Conservation (phyloP, 2,888 invertebrate genomes). For the Stramonita haemastoma region DNA sequence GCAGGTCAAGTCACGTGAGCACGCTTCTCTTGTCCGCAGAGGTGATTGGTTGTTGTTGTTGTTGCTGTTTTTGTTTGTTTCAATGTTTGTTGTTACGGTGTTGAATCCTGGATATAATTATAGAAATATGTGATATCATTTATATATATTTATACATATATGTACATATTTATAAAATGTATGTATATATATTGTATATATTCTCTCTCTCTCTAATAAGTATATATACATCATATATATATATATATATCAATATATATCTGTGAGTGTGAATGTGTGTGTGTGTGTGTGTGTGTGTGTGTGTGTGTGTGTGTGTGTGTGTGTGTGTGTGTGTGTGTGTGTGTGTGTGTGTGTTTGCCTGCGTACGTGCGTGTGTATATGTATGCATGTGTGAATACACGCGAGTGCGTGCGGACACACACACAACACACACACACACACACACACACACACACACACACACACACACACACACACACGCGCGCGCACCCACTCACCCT, state of each 20-base stretch:
- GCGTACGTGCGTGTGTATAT: not conserved
- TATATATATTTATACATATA: not conserved
- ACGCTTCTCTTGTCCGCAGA: not conserved
- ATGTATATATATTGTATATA: not conserved
- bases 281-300: not conserved
- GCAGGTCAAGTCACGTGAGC: constrained; percentile 18
- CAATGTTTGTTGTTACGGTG: not conserved
- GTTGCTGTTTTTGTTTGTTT: not conserved
- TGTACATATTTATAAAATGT: not conserved
- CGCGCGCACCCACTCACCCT: no score
- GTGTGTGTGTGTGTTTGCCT: not conserved
- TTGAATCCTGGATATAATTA: not conserved
- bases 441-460: no score
- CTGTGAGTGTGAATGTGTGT: not conserved
- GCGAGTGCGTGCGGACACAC: not conserved
- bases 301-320: not conserved
- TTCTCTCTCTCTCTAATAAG: no score
- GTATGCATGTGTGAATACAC: not conserved
- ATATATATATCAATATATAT: not conserved
- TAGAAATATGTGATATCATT: not conserved
- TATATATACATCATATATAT: no score
- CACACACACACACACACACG: no score
- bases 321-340: not conserved
- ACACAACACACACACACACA: no score
- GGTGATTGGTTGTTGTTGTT: not conserved